Base-by-base conservation (phyloP, 2,797 vertebrate species). In the Furcifer pardalis region DNA sequence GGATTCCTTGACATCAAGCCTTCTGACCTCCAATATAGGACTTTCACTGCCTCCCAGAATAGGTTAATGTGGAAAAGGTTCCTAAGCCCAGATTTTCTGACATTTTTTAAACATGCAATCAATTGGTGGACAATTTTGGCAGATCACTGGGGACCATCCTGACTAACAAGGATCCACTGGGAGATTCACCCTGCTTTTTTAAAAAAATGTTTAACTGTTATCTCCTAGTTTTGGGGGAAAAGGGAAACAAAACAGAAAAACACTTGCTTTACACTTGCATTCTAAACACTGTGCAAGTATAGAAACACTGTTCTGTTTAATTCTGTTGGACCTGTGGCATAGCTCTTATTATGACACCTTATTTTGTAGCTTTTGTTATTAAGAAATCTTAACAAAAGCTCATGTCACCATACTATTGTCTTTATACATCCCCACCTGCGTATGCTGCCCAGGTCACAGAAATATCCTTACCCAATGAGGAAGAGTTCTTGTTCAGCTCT, bases 401-500 rank as follows among this genome's bases (percentile, higher is more conserved):
- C 9, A 4, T 37, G 12, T n/a, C 12, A 8, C 9, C 25, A 30
- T 17, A 21, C 32, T 27, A 27, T 30, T 66, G 23, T 68, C 42
- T 32, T 7, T 49, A 21, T 17, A 44, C 27, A 60, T 23, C 9
- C 21, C 40, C 10, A 17, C 73, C 40, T 62, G 10, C 52, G 32
- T 19, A 27, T 12, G 1, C 12, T 15, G 42, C 42, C 25, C 12
- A 73, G 30, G 25, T 2, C 12, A 5, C 40, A 46, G 40, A 30
- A 76, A 83, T 56, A 76, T 37, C 56, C 84, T 86, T 86, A 86
- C 84, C 73, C 44, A 82, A 12, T 5, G 79, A 77, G 35, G 12
- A 10, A 42, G 73, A 27, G 56, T 82, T 69, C 32, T 86, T 79
- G 1, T 81, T 77, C 44, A 77, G 7, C 40, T 86, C 79, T 49